Evolutionary conservation across 1,140 invertebrate species (phyloP).

Genomic region (Lutraria rhynchaena): DNA sequence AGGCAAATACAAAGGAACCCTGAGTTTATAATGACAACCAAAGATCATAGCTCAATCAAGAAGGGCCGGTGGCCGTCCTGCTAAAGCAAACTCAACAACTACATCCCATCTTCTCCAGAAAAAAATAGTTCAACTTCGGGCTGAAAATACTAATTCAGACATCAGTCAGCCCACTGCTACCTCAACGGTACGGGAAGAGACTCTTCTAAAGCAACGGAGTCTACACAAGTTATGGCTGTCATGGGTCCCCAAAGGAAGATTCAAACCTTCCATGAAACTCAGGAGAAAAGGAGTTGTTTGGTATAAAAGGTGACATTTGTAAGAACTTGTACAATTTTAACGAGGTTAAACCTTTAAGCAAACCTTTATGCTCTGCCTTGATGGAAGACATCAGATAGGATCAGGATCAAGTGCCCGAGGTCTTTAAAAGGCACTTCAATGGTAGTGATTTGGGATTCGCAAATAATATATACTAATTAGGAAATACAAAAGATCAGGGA

Average conservation of each 20-base stretch:
- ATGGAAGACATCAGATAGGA: background rate
- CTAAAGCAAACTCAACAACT: background rate
- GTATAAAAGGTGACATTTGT: background rate
- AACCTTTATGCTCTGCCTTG: no score
- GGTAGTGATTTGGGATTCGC: slow-evolving; percentile 12
- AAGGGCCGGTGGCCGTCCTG: background rate
- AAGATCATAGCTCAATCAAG: background rate
- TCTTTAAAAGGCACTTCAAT: slow-evolving; percentile 5
- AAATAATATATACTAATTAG: background rate
- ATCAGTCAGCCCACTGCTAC: background rate
- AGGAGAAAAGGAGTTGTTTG: no score
- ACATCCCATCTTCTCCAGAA: background rate
- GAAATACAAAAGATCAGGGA: background rate
- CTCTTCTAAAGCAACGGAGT: no score
- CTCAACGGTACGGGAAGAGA: background rate
- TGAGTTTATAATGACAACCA: no score
- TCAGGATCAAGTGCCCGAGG: background rate
- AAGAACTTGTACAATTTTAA: slow-evolving; percentile 2
- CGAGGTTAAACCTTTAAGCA: no score
- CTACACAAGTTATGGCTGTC: no score
- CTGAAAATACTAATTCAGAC: no score
- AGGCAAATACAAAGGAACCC: background rate
- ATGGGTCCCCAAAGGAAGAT: no score
- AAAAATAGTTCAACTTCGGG: no score
- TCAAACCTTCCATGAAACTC: background rate